Evolutionary conservation across 35 echinoderm and acorn worm genomes (phyloP).

Genomic region (Hemicentrotus pulcherrimus): DNA sequence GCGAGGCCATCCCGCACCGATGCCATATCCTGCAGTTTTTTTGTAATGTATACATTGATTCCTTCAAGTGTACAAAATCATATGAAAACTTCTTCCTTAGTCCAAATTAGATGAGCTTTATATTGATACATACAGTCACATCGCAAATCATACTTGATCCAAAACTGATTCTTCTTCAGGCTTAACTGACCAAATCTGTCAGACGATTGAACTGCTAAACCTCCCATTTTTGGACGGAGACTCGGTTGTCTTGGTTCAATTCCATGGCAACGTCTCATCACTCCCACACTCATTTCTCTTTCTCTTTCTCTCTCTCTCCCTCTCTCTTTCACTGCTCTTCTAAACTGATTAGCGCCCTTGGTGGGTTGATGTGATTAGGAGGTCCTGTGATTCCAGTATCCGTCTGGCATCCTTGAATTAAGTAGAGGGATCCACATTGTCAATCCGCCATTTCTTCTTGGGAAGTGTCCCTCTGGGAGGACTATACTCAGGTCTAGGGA

Average conservation of each 20-base stretch:
- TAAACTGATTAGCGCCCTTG: not conserved
- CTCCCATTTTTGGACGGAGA: not conserved
- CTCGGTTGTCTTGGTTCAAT: not conserved
- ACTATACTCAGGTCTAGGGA: not conserved
- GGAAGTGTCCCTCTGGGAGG: not conserved
- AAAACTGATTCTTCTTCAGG: not conserved
- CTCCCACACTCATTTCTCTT: not conserved
- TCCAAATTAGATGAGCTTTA: not conserved
- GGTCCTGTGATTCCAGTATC: not conserved
- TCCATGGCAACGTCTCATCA: not conserved
- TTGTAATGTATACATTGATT: no score
- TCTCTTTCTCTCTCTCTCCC: not conserved
- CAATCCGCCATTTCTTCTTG: not conserved
- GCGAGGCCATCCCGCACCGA: no score
- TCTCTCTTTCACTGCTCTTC: not conserved
- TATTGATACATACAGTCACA: not conserved
- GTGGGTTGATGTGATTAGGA: not conserved
- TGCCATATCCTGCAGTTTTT: no score
- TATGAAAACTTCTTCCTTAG: not conserved
- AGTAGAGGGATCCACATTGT: not conserved
- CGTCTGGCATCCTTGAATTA: not conserved
- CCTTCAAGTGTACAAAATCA: no score
- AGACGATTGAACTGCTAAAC: constrained; percentile 2
- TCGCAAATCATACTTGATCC: no score
- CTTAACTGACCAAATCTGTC: not conserved